These are phyloP conservation scores for Mellilla xanthometata DNA, from an alignment of 2,888 invertebrate genomes.

Conservation along the genomic window DNA sequence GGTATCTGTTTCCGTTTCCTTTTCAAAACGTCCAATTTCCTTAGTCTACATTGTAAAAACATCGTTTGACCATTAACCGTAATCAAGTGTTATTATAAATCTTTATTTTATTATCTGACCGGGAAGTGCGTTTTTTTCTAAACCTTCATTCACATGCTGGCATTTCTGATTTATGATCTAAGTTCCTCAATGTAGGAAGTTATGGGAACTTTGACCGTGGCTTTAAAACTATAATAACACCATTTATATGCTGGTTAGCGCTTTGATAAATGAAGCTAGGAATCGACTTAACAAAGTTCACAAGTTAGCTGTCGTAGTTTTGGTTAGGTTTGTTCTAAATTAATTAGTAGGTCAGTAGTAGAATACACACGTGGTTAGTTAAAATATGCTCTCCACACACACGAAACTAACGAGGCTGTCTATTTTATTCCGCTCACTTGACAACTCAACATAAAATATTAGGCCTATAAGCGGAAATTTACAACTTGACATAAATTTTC, in stretches of 20 bases:
- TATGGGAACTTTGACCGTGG: constrained; percentile 8
- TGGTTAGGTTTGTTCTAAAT: not conserved
- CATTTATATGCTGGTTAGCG: no score
- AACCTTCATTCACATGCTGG: constrained; percentile 8
- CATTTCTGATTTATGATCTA: constrained; percentile 16
- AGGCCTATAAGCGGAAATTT: constrained; percentile 9
- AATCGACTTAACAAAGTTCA: not conserved
- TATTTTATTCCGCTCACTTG: constrained; percentile 7
- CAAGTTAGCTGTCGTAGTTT: not conserved
- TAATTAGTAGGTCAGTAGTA: not conserved
- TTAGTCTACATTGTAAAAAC: constrained; percentile 3
- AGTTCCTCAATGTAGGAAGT: constrained; percentile 4
- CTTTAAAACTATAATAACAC: constrained; percentile 3
- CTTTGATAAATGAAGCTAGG: no score
- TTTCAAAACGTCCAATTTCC: not conserved
- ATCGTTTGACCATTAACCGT: not conserved
- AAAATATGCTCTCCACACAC: constrained; percentile 13
- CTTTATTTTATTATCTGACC: not conserved
- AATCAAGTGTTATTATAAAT: not conserved
- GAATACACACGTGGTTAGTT: not conserved
- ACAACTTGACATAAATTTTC: constrained; percentile 17
- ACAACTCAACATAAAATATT: constrained; percentile 13
- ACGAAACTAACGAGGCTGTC: constrained; percentile 4
- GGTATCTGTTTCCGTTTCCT: constrained; percentile 9
- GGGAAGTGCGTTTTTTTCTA: constrained; percentile 13